Base-by-base conservation (phyloP, 2,888 invertebrate genomes). In the Taphrorychus bicolor region DNA sequence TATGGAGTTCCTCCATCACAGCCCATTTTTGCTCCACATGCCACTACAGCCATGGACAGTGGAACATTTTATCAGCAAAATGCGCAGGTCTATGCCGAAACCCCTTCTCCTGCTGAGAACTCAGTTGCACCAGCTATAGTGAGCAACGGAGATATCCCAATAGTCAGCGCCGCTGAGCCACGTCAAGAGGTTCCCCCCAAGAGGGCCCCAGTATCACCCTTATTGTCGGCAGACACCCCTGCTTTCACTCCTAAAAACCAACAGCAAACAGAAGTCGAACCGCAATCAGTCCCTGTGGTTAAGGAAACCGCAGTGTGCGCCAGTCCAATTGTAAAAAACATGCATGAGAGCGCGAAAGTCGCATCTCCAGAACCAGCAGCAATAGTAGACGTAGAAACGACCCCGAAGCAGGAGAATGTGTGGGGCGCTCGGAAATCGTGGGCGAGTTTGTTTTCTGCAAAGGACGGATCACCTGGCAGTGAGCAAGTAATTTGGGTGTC, bases 371-470 rank as follows among this genome's bases (percentile, higher is more conserved):
- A 11, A 7, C 17, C 17, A 16, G 24, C 14, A 54, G 19, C 22
- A 2, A 21, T 9, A 11, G 21, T 5, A 22, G 32, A 22, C 23
- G 14, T 17, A 7, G 19, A 17, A n/a, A 48, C 7, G 5, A 48
- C 59, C 14, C 56, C 68, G 16, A 56, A 57, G 59, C 62, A 59
- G 56, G 42, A 23, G 14, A 61, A 48, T 16, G 57, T 22, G 1
- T 71, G 69, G 66, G 66, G 63, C 3, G 48, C 57, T 4, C 57
- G 48, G 4, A 71, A 71, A 41, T 88, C 90, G 0, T 90, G 90
- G 90, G 89, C 90, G 1, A 89, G 90, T 79, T 77, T 90, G 14
- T 90, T 90, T 79, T 85, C 74, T 64, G 69, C 74, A 45, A 70
- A 79, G 42, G 75, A 74, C 66, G 41, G 69, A 19, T 59, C 56